These are phyloP conservation scores for Nasonia vitripennis DNA, from an alignment of 1,140 invertebrate genomes.

Conservation along the genomic window DNA sequence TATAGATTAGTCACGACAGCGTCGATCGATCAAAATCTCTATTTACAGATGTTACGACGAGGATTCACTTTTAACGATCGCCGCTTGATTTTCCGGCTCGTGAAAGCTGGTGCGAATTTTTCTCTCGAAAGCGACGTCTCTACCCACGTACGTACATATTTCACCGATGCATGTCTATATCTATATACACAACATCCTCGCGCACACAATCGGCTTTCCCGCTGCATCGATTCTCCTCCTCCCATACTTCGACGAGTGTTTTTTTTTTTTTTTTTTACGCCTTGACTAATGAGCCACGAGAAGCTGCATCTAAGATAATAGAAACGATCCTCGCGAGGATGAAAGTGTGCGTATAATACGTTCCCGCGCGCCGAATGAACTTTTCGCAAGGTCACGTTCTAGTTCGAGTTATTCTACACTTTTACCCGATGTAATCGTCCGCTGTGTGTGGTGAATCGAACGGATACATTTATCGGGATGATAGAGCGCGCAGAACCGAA, in stretches of 20 bases:
- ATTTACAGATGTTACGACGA: background rate
- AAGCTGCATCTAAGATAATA: background rate
- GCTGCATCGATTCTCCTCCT: background rate
- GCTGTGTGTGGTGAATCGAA: too few relatives aligned
- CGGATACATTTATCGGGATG: background rate
- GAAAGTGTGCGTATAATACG: conserved; percentile 15
- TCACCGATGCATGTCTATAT: background rate
- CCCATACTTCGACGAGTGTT: conserved; percentile 22
- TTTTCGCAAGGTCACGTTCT: conserved; percentile 49
- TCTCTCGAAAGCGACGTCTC: background rate
- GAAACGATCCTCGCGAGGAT: conserved; percentile 15
- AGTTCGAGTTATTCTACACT: background rate
- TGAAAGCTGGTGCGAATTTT: conserved; percentile 23
- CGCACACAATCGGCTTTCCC: background rate
- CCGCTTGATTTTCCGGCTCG: conserved; percentile 2
- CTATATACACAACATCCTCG: background rate
- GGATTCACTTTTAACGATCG: background rate
- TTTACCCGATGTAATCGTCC: background rate
- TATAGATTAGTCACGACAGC: background rate
- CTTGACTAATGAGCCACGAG: conserved; percentile 12
- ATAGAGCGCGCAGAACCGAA: background rate
- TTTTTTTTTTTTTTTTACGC: background rate
- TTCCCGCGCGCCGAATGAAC: background rate
- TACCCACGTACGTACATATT: background rate
- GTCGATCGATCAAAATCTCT: background rate